Conservation (phyloP, 2,113 vertebrate species). For the Ptychochromis oligacanthus region DNA sequence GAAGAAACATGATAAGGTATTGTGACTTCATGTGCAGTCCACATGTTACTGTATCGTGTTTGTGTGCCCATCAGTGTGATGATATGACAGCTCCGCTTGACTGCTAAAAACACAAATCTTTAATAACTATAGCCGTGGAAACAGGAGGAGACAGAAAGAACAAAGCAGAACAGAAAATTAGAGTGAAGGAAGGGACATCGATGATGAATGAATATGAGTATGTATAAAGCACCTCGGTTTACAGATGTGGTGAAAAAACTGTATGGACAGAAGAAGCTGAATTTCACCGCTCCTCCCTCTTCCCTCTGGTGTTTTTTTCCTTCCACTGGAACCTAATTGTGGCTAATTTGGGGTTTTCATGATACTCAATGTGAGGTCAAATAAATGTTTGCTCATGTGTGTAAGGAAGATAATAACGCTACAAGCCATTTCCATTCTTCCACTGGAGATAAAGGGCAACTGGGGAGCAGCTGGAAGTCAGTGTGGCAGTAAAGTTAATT, state of each 20-base stretch:
- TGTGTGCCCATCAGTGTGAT: slow-evolving; percentile 42
- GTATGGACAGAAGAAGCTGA: neutral
- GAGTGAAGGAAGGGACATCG: neutral
- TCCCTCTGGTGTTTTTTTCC: neutral
- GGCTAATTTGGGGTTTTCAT: slow-evolving; percentile 32
- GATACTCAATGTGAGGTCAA: slow-evolving; percentile 40
- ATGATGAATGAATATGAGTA: neutral
- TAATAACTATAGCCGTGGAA: slow-evolving; percentile 8
- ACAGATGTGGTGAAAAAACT: neutral
- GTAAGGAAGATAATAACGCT: neutral
- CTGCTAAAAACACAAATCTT: slow-evolving; percentile 38
- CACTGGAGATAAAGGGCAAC: neutral
- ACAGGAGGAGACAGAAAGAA: slow-evolving; percentile 25
- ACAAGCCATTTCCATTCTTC: neutral
- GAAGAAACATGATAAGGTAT: slow-evolving; percentile 58
- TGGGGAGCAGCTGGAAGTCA: neutral
- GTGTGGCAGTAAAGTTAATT: slow-evolving; percentile 1
- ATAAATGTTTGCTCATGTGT: slow-evolving; percentile 12
- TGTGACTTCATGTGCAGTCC: slow-evolving; percentile 72
- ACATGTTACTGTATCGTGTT: slow-evolving; percentile 65
- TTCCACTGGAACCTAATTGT: slow-evolving; percentile 5
- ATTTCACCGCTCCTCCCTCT: neutral
- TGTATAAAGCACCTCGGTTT: neutral
- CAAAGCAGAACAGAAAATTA: neutral
- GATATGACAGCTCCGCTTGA: slow-evolving; percentile 57